Evolutionary conservation across 1,140 invertebrate genomes (phyloP).

Genomic region (Melipona quadrifasciata): DNA sequence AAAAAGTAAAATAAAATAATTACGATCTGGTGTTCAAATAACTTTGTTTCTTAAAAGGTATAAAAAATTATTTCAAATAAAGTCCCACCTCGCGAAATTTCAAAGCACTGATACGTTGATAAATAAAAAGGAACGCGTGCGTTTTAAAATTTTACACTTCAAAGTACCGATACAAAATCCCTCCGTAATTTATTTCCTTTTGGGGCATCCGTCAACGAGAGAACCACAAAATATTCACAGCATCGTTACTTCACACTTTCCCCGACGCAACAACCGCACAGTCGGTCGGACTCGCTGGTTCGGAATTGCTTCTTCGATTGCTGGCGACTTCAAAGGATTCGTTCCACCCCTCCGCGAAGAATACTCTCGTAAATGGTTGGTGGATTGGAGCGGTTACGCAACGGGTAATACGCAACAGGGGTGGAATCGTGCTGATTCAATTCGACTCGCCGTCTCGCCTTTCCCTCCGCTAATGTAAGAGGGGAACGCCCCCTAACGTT

Average conservation of each 20-base stretch:
- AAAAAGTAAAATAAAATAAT: neutral
- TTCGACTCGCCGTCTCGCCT: conserved; percentile 33
- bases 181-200: neutral
- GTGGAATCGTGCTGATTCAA: conserved; percentile 55
- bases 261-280: neutral
- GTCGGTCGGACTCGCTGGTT: conserved; percentile 17
- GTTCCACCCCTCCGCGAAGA: conserved; percentile 7
- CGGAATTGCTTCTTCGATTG: conserved; percentile 68
- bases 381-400: conserved; percentile 52
- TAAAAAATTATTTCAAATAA: neutral
- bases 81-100: too few species aligned
- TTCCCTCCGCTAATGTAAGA: conserved; percentile 17
- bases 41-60: too few species aligned
- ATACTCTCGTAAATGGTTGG: conserved; percentile 1
- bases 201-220: neutral
- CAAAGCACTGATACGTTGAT: too few species aligned
- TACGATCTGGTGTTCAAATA: too few species aligned
- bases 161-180: neutral
- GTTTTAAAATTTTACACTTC: neutral
- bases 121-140: too few species aligned
- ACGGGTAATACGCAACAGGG: conserved; percentile 46
- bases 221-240: neutral
- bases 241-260: neutral
- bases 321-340: conserved; percentile 61
- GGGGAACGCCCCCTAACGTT: conserved; percentile 33